phyloP scores from a whole-genome alignment of 2,113 vertebrate species.

The Heliornis fulica region DNA sequence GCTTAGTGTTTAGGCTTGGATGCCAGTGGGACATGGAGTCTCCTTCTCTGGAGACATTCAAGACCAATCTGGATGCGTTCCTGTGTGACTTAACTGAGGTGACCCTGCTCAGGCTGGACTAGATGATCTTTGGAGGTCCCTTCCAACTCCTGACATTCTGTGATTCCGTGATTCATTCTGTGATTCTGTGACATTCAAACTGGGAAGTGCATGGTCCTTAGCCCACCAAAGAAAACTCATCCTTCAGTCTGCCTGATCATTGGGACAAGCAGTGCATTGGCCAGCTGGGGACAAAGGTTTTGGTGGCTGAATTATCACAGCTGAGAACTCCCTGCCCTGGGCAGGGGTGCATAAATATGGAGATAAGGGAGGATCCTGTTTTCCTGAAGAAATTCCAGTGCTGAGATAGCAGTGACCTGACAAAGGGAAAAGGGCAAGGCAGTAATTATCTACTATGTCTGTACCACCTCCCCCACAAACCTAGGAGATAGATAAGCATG shows the following conservation, averaged over 20 bases:
- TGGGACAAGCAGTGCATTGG: rapidly evolving
- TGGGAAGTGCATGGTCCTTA: neutral
- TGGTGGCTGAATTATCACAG: neutral
- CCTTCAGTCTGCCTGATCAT: neutral
- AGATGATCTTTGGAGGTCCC: too few species aligned
- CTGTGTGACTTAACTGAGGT: too few species aligned
- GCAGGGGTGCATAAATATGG: neutral
- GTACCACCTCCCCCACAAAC: neutral
- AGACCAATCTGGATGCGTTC: too few species aligned
- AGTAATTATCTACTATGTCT: neutral
- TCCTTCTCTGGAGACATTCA: too few species aligned
- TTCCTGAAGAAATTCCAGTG: neutral
- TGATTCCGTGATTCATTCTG: too few species aligned
- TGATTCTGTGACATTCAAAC: too few species aligned
- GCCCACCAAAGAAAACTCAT: neutral
- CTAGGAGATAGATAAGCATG: neutral
- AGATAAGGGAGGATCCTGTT: neutral
- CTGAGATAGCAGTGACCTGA: neutral
- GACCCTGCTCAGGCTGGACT: too few species aligned
- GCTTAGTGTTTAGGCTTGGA: neutral
- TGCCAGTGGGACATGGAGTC: neutral
- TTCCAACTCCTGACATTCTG: too few species aligned
- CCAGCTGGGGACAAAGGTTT: neutral
- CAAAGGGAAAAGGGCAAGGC: neutral
- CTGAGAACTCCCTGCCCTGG: neutral